Conservation (phyloP, 2,888 invertebrate genomes). For the Idaea aversata region DNA sequence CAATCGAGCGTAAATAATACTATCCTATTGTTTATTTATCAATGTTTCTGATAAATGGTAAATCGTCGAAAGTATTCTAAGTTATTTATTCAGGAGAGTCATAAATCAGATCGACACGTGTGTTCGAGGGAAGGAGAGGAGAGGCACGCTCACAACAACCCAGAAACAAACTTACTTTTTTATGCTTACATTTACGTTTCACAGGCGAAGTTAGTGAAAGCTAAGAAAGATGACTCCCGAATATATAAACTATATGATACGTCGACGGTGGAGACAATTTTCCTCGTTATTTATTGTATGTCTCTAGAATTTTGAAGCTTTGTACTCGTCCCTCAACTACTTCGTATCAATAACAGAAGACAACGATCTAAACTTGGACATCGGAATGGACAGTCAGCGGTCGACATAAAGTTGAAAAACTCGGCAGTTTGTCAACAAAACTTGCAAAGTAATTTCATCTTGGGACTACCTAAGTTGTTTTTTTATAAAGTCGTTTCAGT, state of each 20-base stretch:
- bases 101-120: slow-evolving; percentile 75
- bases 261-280: slow-evolving; percentile 54
- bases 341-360: slow-evolving; percentile 65
- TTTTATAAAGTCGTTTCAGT: slow-evolving; percentile 50
- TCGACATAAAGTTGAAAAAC: slow-evolving; percentile 54
- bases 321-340: slow-evolving; percentile 44
- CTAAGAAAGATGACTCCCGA: slow-evolving; percentile 52
- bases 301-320: slow-evolving; percentile 55
- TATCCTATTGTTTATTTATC: slow-evolving; percentile 26
- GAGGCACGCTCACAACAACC: slow-evolving; percentile 42
- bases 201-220: slow-evolving; percentile 49
- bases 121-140: slow-evolving; percentile 34
- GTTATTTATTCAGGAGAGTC: slow-evolving; percentile 66
- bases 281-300: slow-evolving; percentile 59
- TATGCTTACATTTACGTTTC: slow-evolving; percentile 45
- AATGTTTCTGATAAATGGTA: slow-evolving; percentile 32
- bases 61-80: slow-evolving; percentile 46
- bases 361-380: slow-evolving; percentile 31
- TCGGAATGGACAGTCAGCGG: slow-evolving; percentile 59
- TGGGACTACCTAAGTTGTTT: slow-evolving; percentile 49
- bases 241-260: slow-evolving; percentile 58
- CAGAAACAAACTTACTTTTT: slow-evolving; percentile 53
- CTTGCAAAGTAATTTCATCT: slow-evolving; percentile 64
- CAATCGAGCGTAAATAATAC: slow-evolving; percentile 35
- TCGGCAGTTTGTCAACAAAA: slow-evolving; percentile 66